Evolutionary conservation across 2,797 vertebrate species (phyloP).

Genomic region (Cetoscarus ocellatus): DNA sequence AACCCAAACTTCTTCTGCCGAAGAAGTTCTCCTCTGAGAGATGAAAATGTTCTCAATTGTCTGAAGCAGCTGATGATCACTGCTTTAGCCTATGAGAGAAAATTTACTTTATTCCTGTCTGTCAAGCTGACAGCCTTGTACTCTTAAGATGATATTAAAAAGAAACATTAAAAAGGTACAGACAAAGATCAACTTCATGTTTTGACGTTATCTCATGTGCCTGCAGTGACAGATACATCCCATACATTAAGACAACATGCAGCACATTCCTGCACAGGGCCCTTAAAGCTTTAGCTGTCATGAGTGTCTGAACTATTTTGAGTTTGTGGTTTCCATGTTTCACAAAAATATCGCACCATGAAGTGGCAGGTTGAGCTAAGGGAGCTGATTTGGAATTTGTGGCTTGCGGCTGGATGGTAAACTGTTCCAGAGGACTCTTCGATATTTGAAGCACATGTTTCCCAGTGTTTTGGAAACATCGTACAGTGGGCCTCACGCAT

Average conservation of each 20-base stretch:
- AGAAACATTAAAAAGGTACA: not conserved
- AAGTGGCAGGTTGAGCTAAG: constrained; percentile 70
- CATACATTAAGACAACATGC: constrained; percentile 16
- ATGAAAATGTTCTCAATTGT: too few species aligned
- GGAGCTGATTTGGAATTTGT: constrained; percentile 63
- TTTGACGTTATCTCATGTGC: not conserved
- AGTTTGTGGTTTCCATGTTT: constrained; percentile 54
- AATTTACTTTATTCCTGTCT: too few species aligned
- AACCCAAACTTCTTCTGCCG: too few species aligned
- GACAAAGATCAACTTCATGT: not conserved
- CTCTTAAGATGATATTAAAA: too few species aligned
- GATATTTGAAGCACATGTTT: constrained; percentile 72
- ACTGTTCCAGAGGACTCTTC: constrained; percentile 64
- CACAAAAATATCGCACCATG: constrained; percentile 57
- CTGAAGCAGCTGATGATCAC: too few species aligned
- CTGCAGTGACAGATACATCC: constrained; percentile 16
- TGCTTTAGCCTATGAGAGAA: too few species aligned
- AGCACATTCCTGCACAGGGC: constrained; percentile 22
- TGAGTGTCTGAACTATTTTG: constrained; percentile 43
- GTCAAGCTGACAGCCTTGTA: not conserved
- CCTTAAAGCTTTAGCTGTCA: constrained; percentile 29
- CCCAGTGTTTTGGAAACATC: constrained; percentile 72
- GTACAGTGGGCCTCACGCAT: constrained; percentile 48
- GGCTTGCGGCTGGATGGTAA: constrained; percentile 57
- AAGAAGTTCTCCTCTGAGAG: too few species aligned